Percentiles rank a stretch among this genome's conserved stretches.
Evolutionary conservation across 2,888 invertebrate genomes (phyloP).

Genomic region (Rhopalosiphum nymphaeae): DNA sequence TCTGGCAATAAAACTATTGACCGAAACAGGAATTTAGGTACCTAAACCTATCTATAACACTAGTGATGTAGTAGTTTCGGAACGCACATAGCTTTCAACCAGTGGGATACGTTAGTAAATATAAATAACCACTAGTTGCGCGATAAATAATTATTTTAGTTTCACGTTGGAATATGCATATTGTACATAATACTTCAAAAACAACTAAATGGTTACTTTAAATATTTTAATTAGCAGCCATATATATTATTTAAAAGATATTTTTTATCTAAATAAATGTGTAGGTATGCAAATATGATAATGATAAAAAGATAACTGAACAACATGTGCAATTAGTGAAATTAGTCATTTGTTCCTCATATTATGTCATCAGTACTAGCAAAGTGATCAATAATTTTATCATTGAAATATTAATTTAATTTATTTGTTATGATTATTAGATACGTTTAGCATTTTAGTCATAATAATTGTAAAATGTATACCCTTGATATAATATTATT

Average conservation of each 20-base stretch:
- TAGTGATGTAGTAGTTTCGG: neutral
- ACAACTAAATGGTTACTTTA: neutral
- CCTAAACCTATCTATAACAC: neutral
- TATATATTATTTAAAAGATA: neutral
- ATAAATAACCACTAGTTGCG: conserved; percentile 22
- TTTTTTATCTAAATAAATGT: neutral
- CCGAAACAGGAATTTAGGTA: neutral
- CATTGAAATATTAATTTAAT: too few species aligned
- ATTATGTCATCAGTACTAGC: neutral
- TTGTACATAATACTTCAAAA: neutral
- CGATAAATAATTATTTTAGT: conserved; percentile 37
- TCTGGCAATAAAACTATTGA: neutral
- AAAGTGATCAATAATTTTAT: neutral
- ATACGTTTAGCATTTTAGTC: neutral
- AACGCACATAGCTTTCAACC: neutral
- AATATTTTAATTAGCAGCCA: neutral
- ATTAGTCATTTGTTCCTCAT: neutral
- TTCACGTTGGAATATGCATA: neutral
- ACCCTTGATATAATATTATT: neutral
- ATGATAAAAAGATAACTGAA: neutral
- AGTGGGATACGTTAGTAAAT: conserved; percentile 7
- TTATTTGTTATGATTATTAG: too few species aligned
- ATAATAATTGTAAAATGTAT: neutral
- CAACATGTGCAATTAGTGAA: neutral
- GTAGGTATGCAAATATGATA: neutral